Evolutionary conservation across 1,140 invertebrate genomes (phyloP), one percentile per base, ranked within the genome.

Genomic region (Trichogramma pretiosum): DNA sequence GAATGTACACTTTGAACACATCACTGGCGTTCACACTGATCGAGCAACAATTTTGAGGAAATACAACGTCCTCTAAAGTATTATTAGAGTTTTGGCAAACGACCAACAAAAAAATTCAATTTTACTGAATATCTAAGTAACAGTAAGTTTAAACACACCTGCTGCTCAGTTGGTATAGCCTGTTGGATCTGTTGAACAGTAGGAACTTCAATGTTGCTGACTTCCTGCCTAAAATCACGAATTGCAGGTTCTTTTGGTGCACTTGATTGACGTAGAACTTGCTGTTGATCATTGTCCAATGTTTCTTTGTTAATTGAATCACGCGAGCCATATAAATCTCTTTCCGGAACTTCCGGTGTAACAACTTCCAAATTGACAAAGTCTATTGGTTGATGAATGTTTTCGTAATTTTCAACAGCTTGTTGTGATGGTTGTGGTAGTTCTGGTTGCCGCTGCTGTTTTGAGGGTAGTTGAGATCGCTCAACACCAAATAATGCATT

Each of bases 241-340:
- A 35, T 40, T 1, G 32, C 21, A 17, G 11, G 14, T 19, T 69
- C 63, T 34, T 64, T 64, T 3, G 37, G 26, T 5, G 52, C 37
- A 37, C 3, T 55, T 11, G 42, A 16, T 24, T 46, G 37, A 1
- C 56, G 46, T 22, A 51, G 37, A 5, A 5, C 24, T 5, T 34
- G 33, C 26, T 63, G 65, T 5, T 59, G 62, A 44, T 69, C 68
- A 21, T 65, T 67, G 17, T 68, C 65, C 22, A 70, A 44, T 0
- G 65, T 69, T 46, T 70, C 68, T 22, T 63, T 67, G 41, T 69
- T 69, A 28, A 69, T 68, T 1, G 68, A 70, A 52, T 71, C 68
- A 9, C 58, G 59, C 0, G 67, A 69, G 0, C 65, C 65, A 24
- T 67, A 69, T 9, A 67, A 52, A 35, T 67, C 61, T 9, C 61